Evolutionary conservation across 2,888 invertebrate species (phyloP), one percentile per base, ranked within the genome.

Genomic region (Zelleria hepariella): DNA sequence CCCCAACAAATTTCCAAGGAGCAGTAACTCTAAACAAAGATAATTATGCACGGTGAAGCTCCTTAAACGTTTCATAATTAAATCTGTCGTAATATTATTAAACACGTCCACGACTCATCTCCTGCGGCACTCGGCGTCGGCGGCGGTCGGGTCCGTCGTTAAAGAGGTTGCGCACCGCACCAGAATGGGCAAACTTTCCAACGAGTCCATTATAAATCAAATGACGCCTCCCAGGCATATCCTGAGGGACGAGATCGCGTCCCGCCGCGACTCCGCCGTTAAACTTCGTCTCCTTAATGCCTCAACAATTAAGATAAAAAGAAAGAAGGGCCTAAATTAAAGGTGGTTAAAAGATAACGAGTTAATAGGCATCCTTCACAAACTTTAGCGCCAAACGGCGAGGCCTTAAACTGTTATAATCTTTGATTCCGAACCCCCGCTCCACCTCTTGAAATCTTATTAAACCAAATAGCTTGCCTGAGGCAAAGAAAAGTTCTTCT

Each of bases 141-240:
- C 53, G 84, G 87, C 86, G 81, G 79, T 78, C 86, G 83, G 86
- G 84, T 86, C 86, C 81, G 79, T 79, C 86, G 83, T 86, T 86
- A 86, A 82, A 80, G 85, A 86, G 86, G 86, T 84, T 80, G 27
- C 78, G 78, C 79, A 74, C 80, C 77, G 80, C 80, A 74, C 78
- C 70, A 80, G 82, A 87, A 88, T 87, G 86, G 87, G 80, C 78
- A 82, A 88, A 88, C 82, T 88, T 88, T 83, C 78, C 86, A 80
- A 84, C 86, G 84, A 86, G 86, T 87, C 88, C 87, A 88, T 88
- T 88, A 88, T 88, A 88, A 88, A 88, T 88, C 88, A 87, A 87
- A 87, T 82, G 87, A 86, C 82, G 87, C 86, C 87, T 86, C 74
- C 78, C 72, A 81, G 87, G 82, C 86, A 86, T 85, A 79, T 87